Base-by-base conservation (phyloP, 2,797 vertebrate species). In the Nyctalus aviator region DNA sequence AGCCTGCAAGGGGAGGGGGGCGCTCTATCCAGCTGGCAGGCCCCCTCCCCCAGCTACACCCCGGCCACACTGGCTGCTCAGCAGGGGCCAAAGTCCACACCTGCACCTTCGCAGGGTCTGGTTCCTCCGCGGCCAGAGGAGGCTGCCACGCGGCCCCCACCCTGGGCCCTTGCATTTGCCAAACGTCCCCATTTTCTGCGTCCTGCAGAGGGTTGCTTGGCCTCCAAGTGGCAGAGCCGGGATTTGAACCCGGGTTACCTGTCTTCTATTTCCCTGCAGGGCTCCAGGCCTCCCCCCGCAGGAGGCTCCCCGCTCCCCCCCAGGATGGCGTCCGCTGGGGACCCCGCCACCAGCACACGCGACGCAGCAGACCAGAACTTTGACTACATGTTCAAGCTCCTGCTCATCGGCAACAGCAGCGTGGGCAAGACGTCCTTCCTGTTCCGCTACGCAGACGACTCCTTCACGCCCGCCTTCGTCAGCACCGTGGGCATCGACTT, bases 401-500 rank as follows among this genome's bases (percentile, higher is more conserved):
- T 99, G 69, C 98, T 99, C 86, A 99, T 99, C 0, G 99, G 99
- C 15, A 99, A 99, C 98, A 99, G 99, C 98, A 99, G 99, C 0
- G 99, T 99, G 97, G 99, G 99, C 21, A 99, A 99, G 97, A 99
- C 99, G 0, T 99, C 99, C 37, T 99, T 99, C 97, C 98, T 99
- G 77, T 99, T 99, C 98, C 99, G 99, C 77, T 99, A 99, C 0
- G 99, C 99, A 0, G 99, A 99, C 0, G 98, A 99, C 97, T 99
- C 99, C 68, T 99, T 99, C 98, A 99, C 99, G 0, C 99, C 99
- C 0, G 99, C 99, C 27, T 99, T 99, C 0, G 99, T 99, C 97
- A 99, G 99, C 98, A 99, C 99, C 0, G 99, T 99, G 94, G 99
- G 99, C 96, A 99, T 99, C 14, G 99, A 99, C 98, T 99, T 99